A percentile compares a stretch with the other conserved stretches of the same genome.
Evolutionary conservation across 2,113 vertebrate genomes (phyloP).

Genomic region (Polypterus bichir): DNA sequence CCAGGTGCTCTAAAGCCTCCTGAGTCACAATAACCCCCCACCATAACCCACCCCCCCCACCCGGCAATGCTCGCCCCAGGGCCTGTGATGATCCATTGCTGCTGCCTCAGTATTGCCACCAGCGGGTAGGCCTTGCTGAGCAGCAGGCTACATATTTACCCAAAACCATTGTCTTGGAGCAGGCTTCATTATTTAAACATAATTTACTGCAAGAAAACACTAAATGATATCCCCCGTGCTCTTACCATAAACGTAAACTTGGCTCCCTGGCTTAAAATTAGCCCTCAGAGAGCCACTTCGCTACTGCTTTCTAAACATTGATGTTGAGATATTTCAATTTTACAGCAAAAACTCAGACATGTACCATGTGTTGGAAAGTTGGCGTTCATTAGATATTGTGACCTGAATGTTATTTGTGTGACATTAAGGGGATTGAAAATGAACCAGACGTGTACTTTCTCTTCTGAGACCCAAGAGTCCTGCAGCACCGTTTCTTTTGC

Average conservation of each 20-base stretch:
- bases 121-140: slow-evolving; percentile 39
- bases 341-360: not conserved
- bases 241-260: slow-evolving; percentile 6
- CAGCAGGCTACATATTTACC: slow-evolving; percentile 35
- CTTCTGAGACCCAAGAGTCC: not conserved
- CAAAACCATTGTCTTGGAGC: slow-evolving; percentile 48
- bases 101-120: slow-evolving; percentile 28
- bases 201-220: slow-evolving; percentile 66
- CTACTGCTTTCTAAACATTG: slow-evolving; percentile 31
- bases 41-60: too few relatives aligned
- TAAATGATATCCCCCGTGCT: slow-evolving; percentile 46
- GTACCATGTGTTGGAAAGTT: slow-evolving; percentile 46
- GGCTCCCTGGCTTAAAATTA: slow-evolving; percentile 25
- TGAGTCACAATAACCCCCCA: slow-evolving; percentile 37
- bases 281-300: slow-evolving; percentile 34
- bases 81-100: slow-evolving; percentile 13
- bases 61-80: slow-evolving; percentile 26
- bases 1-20: slow-evolving; percentile 61
- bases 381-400: slow-evolving; percentile 26
- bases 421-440: slow-evolving; percentile 19
- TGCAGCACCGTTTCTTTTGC: too few relatives aligned
- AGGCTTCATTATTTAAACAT: slow-evolving; percentile 64
- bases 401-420: slow-evolving; percentile 33
- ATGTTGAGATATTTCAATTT: slow-evolving; percentile 1
- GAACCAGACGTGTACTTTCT: not conserved